Evolutionary conservation across 2,888 invertebrate genomes (phyloP), one percentile per base, ranked within the genome.

Genomic region (Dendrolimus pini): DNA sequence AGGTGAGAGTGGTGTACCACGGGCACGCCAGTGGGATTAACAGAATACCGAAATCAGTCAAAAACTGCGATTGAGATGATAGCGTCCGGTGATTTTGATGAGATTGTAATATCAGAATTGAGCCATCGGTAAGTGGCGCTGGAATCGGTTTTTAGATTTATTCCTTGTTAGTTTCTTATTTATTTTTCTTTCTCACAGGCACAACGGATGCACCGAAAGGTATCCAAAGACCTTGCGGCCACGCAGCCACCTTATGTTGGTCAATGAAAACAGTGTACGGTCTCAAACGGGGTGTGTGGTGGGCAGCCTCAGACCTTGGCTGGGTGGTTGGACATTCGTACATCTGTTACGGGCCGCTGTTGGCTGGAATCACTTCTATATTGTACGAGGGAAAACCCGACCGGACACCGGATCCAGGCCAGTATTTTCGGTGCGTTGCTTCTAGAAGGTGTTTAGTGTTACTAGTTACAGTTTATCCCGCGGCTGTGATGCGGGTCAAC

Each of bases 271-370:
- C 93, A 0, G 93, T 98, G 54, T 98, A 98, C 72, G 97, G 96
- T 0, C 90, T 97, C 74, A 91, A 92, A 53, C 92, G 93, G 8
- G 93, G 94, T 10, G 97, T 97, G 18, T 98, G 98, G 94, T 98
- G 98, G 97, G 95, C 95, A 12, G 96, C 97, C 0, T 98, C 98
- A 53, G 96, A 96, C 74, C 92, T 96, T 57, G 97, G 97, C 10
- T 97, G 97, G 97, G 98, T 98, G 0, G 98, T 98, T 1, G 98
- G 98, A 0, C 98, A 97, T 76, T 98, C 97, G 0, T 98, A 97
- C 80, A 98, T 98, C 67, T 97, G 97, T 80, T 98, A 98, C 70
- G 98, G 95, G 0, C 98, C 98, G 0, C 86, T 98, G 7, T 84
- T 97, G 0, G 94, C 94, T 64, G 96, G 97, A 0, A 90, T 94